Evolutionary conservation across 2,888 invertebrate species (phyloP).

Genomic region (Scotopteryx bipunctaria): DNA sequence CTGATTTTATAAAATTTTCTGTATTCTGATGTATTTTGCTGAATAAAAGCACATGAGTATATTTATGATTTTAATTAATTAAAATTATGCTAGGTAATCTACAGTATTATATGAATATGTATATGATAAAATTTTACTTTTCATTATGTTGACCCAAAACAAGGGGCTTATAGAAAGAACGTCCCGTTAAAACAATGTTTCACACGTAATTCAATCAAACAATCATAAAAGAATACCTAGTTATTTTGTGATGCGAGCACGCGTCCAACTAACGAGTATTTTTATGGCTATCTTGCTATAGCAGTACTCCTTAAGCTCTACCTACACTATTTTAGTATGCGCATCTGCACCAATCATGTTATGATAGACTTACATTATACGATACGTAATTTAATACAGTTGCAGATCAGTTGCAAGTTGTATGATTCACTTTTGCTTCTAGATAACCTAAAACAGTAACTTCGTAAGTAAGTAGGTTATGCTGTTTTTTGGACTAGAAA

Average conservation of each 20-base stretch:
- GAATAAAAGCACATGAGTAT: no score
- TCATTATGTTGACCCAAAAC: slow-evolving; percentile 5
- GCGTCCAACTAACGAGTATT: slow-evolving; percentile 13
- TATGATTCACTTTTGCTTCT: not conserved
- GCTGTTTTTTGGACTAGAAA: no score
- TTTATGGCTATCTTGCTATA: slow-evolving; percentile 29
- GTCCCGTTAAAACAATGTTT: slow-evolving; percentile 21
- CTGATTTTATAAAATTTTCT: no score
- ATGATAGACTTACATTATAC: slow-evolving; percentile 15
- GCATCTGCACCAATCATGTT: slow-evolving; percentile 8
- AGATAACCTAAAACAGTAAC: not conserved
- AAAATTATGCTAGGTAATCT: no score
- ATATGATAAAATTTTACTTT: no score
- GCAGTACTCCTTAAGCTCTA: slow-evolving; percentile 13
- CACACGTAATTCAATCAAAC: slow-evolving; percentile 23
- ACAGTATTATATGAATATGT: no score
- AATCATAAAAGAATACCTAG: slow-evolving; percentile 20
- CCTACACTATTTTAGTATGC: slow-evolving; percentile 21
- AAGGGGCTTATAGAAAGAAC: slow-evolving; percentile 10
- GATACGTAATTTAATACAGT: slow-evolving; percentile 18
- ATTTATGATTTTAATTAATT: no score
- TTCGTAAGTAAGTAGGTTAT: no score
- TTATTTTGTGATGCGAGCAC: slow-evolving; percentile 24
- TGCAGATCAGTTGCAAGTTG: slow-evolving; percentile 3
- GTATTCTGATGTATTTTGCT: no score